phyloP scores from a whole-genome alignment of 1,140 invertebrate species.

The Centruroides vittatus region DNA sequence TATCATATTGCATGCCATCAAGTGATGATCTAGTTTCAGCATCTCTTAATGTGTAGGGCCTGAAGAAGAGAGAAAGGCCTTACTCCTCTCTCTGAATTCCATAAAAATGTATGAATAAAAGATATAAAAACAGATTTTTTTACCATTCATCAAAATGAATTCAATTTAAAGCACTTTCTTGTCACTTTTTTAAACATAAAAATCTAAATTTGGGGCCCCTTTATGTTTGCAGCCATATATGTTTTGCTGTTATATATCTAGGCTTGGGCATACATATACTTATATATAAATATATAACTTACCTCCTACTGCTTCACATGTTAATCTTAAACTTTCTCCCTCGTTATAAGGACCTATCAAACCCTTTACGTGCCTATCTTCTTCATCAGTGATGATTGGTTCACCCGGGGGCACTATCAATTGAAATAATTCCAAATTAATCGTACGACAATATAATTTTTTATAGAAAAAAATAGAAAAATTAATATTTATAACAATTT shows the following conservation, averaged over 20 bases:
- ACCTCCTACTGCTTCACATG: slow-evolving; percentile 80
- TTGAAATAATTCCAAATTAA: not conserved
- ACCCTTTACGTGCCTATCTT: slow-evolving; percentile 18
- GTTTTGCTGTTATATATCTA: not conserved
- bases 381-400: slow-evolving; percentile 19
- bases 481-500: no score
- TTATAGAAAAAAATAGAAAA: no score
- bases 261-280: not conserved
- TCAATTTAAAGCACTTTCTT: no score
- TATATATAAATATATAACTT: slow-evolving; percentile 28
- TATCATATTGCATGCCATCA: no score
- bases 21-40: no score
- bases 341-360: slow-evolving; percentile 63
- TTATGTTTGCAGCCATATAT: not conserved
- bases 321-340: slow-evolving; percentile 60
- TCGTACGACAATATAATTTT: no score
- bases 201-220: not conserved
- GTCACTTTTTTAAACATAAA: no score
- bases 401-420: slow-evolving; percentile 23
- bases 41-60: no score
- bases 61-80: no score
- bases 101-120: no score
- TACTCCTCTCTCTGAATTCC: no score
- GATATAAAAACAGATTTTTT: not conserved
- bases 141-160: not conserved